Evolutionary conservation across 2,888 invertebrate species (phyloP).

Genomic region (Alentia gelatinosa): DNA sequence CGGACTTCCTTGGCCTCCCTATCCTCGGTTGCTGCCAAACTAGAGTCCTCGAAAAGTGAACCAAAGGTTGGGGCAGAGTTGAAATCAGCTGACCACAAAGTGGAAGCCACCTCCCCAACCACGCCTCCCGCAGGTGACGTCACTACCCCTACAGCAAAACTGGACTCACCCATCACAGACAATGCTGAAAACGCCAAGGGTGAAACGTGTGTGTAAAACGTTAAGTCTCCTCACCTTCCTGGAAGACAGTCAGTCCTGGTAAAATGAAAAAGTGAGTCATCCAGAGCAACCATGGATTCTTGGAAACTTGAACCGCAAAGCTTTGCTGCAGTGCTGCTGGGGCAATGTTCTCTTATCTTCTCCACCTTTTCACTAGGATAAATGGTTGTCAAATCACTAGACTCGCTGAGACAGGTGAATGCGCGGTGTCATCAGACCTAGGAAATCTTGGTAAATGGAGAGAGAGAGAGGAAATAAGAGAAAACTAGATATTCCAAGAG

Average conservation of each 20-base stretch:
- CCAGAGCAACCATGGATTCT: slow-evolving; percentile 51
- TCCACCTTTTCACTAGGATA: slow-evolving; percentile 48
- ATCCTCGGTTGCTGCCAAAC: slow-evolving; percentile 61
- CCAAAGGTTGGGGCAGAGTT: slow-evolving; percentile 52
- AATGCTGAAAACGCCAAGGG: slow-evolving; percentile 53
- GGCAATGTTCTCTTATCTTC: slow-evolving; percentile 50
- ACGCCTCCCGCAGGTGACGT: slow-evolving; percentile 44
- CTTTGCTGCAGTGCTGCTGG: slow-evolving; percentile 49
- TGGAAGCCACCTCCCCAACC: slow-evolving; percentile 25
- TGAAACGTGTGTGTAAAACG: slow-evolving; percentile 55
- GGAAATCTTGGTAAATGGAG: slow-evolving; percentile 13
- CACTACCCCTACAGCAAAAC: slow-evolving; percentile 28
- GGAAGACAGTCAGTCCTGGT: slow-evolving; percentile 37
- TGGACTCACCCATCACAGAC: slow-evolving; percentile 51
- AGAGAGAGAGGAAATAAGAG: background rate
- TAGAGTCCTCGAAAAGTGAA: slow-evolving; percentile 58
- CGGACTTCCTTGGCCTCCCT: slow-evolving; percentile 63
- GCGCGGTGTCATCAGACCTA: slow-evolving; percentile 40
- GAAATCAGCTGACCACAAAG: slow-evolving; percentile 48
- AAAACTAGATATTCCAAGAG: slow-evolving; percentile 30
- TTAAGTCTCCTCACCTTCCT: background rate
- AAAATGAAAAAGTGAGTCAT: slow-evolving; percentile 33
- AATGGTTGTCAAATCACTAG: slow-evolving; percentile 31
- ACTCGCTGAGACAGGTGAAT: slow-evolving; percentile 11
- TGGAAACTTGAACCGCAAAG: slow-evolving; percentile 52